Evolutionary conservation across 2,888 invertebrate genomes (phyloP).

Genomic region (Nipponacmea schrenckii): DNA sequence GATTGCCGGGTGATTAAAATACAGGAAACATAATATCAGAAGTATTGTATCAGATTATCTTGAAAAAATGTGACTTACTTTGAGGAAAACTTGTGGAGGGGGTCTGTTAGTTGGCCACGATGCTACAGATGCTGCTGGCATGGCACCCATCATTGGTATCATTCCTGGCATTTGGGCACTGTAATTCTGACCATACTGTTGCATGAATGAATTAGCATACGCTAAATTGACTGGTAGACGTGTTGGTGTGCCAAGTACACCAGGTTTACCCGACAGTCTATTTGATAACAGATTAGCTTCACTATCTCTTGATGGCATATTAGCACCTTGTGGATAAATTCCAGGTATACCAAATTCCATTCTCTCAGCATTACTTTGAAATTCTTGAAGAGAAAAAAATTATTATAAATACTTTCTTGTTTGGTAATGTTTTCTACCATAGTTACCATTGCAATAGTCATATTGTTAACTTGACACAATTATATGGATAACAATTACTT

Average conservation of each 20-base stretch:
- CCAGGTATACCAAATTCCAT: slow-evolving; percentile 8
- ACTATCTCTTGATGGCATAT: slow-evolving; percentile 9
- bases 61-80: slow-evolving; percentile 1
- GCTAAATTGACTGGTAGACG: not conserved
- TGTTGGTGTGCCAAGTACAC: not conserved
- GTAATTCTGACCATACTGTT: not conserved
- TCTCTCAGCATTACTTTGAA: slow-evolving; percentile 78
- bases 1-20: too few relatives aligned
- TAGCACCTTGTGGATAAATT: not conserved
- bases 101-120: not conserved
- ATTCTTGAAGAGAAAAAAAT: slow-evolving; percentile 70
- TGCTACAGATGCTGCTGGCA: slow-evolving; percentile 5
- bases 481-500: too few relatives aligned
- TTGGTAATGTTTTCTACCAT: too few relatives aligned
- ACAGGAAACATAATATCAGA: too few relatives aligned
- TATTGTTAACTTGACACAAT: too few relatives aligned
- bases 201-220: slow-evolving; percentile 1
- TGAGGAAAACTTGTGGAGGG: slow-evolving; percentile 19
- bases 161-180: slow-evolving; percentile 21
- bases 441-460: too few relatives aligned
- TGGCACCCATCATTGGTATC: slow-evolving; percentile 29
- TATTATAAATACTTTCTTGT: too few relatives aligned
- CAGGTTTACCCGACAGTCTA: slow-evolving; percentile 8
- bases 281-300: slow-evolving; percentile 8
- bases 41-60: too few relatives aligned